Evolutionary conservation across 92 coral and sea anemone genomes (phyloP).

Genomic region (Palythoa heliodiscus): DNA sequence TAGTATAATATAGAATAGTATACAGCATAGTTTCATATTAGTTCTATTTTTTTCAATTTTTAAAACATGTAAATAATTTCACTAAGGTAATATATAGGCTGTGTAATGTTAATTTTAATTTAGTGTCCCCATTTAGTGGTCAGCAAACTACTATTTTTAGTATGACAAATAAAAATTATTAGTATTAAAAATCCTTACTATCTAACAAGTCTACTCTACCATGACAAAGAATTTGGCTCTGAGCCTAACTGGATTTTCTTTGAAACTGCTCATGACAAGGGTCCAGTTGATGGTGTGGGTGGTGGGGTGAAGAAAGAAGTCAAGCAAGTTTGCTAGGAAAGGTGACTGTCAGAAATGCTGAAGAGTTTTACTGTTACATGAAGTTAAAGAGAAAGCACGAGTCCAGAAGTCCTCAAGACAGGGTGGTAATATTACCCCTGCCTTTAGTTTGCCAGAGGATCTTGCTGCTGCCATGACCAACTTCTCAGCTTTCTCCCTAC

Average conservation of each 20-base stretch:
- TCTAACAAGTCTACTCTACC: constrained; percentile 23
- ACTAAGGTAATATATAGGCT: too few relatives aligned
- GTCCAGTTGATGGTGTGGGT: constrained; percentile 32
- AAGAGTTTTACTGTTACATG: constrained; percentile 25
- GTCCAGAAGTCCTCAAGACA: neutral
- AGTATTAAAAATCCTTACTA: neutral
- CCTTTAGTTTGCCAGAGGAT: constrained; percentile 11
- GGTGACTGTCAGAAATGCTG: constrained; percentile 39
- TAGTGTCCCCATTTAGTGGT: too few relatives aligned
- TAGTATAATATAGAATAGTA: neutral
- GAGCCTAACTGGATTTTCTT: constrained; percentile 56
- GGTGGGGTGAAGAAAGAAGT: constrained; percentile 55
- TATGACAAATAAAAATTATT: neutral
- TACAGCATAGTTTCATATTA: too few relatives aligned
- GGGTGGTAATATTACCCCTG: neutral
- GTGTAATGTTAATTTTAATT: too few relatives aligned
- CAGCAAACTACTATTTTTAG: neutral
- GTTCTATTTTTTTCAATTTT: too few relatives aligned
- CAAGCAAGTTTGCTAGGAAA: constrained; percentile 43
- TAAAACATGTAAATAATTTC: too few relatives aligned
- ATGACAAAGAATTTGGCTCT: constrained; percentile 42
- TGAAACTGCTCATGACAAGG: too few relatives aligned
- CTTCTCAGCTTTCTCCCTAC: too few relatives aligned
- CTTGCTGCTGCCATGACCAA: neutral
- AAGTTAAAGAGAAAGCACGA: neutral